Evolutionary conservation across 2,113 vertebrate species (phyloP).

Genomic region (Upupa epops): DNA sequence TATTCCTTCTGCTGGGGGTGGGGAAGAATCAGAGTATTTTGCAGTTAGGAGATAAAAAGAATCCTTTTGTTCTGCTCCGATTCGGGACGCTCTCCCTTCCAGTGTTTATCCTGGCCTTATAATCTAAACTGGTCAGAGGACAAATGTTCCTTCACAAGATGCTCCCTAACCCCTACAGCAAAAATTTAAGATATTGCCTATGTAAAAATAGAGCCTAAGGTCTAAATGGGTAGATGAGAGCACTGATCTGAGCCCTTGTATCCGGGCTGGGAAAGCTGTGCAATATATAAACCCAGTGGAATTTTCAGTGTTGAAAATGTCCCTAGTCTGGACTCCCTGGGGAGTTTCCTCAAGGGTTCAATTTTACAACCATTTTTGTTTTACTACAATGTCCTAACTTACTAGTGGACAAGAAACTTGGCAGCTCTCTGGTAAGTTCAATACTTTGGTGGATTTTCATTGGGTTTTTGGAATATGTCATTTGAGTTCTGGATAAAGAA

Average conservation of each 20-base stretch:
- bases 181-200: background rate
- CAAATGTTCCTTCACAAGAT: background rate
- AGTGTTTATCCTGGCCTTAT: background rate
- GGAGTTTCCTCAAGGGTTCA: background rate
- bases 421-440: background rate
- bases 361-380: background rate
- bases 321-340: background rate
- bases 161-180: background rate
- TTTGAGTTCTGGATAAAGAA: background rate
- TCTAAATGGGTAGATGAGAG: conserved; percentile 2
- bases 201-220: conserved; percentile 38
- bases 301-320: background rate
- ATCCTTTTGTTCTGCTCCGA: conserved; percentile 28
- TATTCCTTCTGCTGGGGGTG: conserved; percentile 17
- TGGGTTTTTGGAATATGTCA: background rate
- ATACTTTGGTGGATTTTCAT: background rate
- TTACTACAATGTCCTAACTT: background rate
- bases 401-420: background rate
- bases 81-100: background rate
- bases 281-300: background rate
- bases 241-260: conserved; percentile 13
- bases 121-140: background rate
- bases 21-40: conserved; percentile 8
- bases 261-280: background rate
- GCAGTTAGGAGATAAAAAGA: conserved; percentile 3